phyloP scores from a whole-genome alignment of 2,113 vertebrate genomes.

The Mellivora capensis region DNA sequence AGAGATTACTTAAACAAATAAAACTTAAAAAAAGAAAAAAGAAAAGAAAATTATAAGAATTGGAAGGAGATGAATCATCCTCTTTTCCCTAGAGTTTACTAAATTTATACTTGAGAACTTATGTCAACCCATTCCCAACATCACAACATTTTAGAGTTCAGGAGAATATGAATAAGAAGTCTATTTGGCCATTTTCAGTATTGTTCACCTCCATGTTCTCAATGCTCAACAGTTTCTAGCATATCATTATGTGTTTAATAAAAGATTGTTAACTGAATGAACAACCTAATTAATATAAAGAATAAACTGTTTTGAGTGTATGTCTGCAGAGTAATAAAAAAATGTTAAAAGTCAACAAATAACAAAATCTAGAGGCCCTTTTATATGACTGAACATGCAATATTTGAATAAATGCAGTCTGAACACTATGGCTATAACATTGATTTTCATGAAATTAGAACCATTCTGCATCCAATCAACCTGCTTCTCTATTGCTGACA shows the following conservation, averaged over 20 bases:
- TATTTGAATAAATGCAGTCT: conserved; percentile 43
- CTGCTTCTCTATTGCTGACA: conserved; percentile 48
- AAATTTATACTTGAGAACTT: not conserved
- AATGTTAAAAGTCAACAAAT: not conserved
- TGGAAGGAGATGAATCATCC: not conserved
- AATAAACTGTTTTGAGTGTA: not conserved
- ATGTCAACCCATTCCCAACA: not conserved
- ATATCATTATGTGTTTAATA: not conserved
- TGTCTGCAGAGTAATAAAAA: not conserved
- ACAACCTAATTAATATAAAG: conserved; percentile 7
- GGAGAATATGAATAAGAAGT: not conserved
- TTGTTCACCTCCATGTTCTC: not conserved
- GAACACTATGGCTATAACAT: conserved; percentile 15
- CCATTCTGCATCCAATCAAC: conserved; percentile 46
- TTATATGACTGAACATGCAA: not conserved
- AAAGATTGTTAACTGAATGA: not conserved
- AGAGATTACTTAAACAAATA: not conserved
- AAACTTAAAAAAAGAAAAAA: not conserved
- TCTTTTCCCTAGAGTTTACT: not conserved
- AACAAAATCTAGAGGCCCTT: conserved; percentile 11
- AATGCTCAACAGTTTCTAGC: not conserved
- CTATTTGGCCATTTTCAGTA: not conserved
- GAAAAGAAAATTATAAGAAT: not conserved
- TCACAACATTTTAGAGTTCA: not conserved
- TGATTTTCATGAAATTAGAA: conserved; percentile 72